A percentile compares a stretch with the other conserved stretches of the same genome.
These are phyloP conservation scores for Etheostoma perlongum DNA, from an alignment of 2,797 vertebrate genomes.

Conservation along the genomic window DNA sequence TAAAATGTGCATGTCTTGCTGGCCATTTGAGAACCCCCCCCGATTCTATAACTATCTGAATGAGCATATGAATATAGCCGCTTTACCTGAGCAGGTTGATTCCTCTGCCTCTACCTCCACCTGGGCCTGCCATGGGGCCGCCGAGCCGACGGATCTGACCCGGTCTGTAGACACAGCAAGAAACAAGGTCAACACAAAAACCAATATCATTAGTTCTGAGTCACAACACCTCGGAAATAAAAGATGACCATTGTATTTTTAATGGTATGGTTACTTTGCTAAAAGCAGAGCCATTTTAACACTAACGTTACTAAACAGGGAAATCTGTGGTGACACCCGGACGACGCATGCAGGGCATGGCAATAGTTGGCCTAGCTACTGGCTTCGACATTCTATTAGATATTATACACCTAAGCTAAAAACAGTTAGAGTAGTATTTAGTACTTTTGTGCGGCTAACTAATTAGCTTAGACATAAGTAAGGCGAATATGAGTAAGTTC, in stretches of 20 bases:
- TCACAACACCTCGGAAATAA: fast-evolving
- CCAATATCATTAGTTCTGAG: fast-evolving
- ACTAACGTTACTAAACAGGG: no score
- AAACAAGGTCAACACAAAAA: not conserved
- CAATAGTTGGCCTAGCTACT: no score
- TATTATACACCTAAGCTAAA: fast-evolving
- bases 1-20: fast-evolving
- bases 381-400: fast-evolving
- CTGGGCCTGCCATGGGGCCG: constrained; percentile 92
- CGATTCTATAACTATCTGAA: fast-evolving
- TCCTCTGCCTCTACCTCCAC: constrained; percentile 96
- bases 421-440: fast-evolving
- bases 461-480: fast-evolving
- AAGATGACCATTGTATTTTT: fast-evolving
- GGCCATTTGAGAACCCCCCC: fast-evolving
- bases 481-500: fast-evolving
- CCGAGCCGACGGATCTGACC: constrained; percentile 90
- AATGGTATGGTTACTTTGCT: fast-evolving
- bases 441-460: fast-evolving
- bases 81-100: constrained; percentile 93
- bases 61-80: fast-evolving
- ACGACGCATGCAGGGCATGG: constrained; percentile 44
- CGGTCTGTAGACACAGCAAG: constrained; percentile 83
- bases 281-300: not conserved
- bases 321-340: not conserved